These are phyloP conservation scores for Dicyrtoma fusca DNA, from an alignment of 2,888 invertebrate genomes.

Conservation along the genomic window DNA sequence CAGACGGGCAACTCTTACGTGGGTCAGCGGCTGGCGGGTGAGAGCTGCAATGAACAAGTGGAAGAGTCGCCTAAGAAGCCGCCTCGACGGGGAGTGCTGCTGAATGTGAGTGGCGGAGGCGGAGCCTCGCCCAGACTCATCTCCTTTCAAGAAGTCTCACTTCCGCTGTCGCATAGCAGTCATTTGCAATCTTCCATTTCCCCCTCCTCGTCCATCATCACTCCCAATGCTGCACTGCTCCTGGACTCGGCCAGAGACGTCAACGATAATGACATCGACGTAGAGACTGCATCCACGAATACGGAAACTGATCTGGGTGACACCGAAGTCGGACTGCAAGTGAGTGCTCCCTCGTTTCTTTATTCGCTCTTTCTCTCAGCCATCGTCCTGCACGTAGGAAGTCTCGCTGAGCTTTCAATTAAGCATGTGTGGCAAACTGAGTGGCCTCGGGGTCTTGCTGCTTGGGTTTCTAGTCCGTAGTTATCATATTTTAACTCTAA, in stretches of 20 bases:
- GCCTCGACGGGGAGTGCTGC: constrained; percentile 50
- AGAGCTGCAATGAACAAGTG: constrained; percentile 53
- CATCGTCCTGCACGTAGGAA: not conserved
- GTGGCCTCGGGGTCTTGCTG: too few relatives aligned
- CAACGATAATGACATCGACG: constrained; percentile 62
- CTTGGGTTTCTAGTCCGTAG: too few relatives aligned
- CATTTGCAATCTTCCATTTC: constrained; percentile 57
- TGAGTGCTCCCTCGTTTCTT: constrained; percentile 41
- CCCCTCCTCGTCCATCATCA: constrained; percentile 25
- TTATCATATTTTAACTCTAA: too few relatives aligned
- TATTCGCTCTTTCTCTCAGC: not conserved
- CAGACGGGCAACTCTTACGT: constrained; percentile 77
- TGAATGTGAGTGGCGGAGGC: constrained; percentile 48
- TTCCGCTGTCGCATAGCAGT: constrained; percentile 56
- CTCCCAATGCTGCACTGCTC: constrained; percentile 17
- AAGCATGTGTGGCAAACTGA: too few relatives aligned
- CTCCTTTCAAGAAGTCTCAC: constrained; percentile 57
- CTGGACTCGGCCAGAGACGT: constrained; percentile 48
- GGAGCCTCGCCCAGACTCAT: constrained; percentile 54
- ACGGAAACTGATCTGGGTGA: constrained; percentile 68
- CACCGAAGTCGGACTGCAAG: constrained; percentile 58
- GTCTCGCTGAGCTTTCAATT: not conserved
- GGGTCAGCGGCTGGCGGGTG: constrained; percentile 72
- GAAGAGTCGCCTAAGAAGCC: constrained; percentile 67
- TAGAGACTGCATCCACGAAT: constrained; percentile 59